Evolutionary conservation across 2,888 invertebrate species (phyloP), one percentile per base, ranked within the genome.

Genomic region (Coleophora flavipennella): DNA sequence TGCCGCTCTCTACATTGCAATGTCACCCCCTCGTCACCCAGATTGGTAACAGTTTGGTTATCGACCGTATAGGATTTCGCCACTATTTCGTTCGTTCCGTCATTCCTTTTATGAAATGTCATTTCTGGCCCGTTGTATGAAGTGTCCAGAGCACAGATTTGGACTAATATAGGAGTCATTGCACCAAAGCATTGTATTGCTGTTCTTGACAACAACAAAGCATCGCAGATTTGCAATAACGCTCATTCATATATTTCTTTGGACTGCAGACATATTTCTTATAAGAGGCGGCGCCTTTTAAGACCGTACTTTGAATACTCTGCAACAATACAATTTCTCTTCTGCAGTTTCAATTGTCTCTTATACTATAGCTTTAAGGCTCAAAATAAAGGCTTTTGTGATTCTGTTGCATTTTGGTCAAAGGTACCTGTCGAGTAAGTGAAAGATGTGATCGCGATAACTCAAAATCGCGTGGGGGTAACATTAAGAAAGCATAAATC

Each of bases 401-500:
- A 20, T 6, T 4, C 3, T 20, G 20, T 20, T 20, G 20, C 20
- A 20, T 20, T 20, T 20, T 20, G 20, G 20, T 20, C 20, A 20
- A n/a, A 20, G 20, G 44, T 58, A 59, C 59, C 57, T 60, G 59
- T 59, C 55, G 44, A 20, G 20, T 42, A 49, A 52, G 50, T 40
- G 39, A 36, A 43, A 50, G 50, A 51, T 56, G 55, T 48, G 50
- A 63, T 57, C 57, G 53, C 49, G 52, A 60, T 62, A 59, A 57
- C 49, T 63, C 52, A 50, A 55, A 59, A 62, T 56, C 46, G 62
- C 53, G 75, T 74, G 67, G 78, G 75, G 62, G 73, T 67, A 69
- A 59, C 64, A 78, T 80, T 80, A 80, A 78, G 69, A 70, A 69
- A 55, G 56, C 60, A 68, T 81, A 79, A 73, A 81, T 80, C 73